These are phyloP conservation scores for Drosophila lini DNA, from an alignment of 1,140 invertebrate species.

Conservation along the genomic window DNA sequence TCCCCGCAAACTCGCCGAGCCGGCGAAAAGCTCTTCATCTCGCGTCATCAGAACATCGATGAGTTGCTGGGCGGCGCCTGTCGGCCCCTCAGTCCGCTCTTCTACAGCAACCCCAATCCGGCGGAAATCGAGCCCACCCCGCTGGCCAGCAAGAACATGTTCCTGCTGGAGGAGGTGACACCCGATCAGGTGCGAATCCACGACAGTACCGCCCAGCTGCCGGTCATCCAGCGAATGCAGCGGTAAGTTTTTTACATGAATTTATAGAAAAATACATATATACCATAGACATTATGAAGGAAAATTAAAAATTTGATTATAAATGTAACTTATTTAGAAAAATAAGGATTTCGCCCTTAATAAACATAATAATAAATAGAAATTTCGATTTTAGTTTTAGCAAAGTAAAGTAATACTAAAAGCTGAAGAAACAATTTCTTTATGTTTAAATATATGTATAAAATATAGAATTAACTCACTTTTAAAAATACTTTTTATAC, in stretches of 20 bases:
- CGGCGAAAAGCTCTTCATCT: constrained; percentile 88
- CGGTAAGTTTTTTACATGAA: constrained; percentile 52
- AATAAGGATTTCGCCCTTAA: too few species aligned
- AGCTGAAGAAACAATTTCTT: background rate
- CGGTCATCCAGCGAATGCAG: constrained; percentile 87
- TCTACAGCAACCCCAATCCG: constrained; percentile 62
- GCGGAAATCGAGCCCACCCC: constrained; percentile 29
- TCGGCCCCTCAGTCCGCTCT: constrained; percentile 87
- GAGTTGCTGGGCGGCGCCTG: constrained; percentile 90
- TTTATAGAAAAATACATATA: too few species aligned
- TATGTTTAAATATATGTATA: background rate
- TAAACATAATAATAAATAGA: too few species aligned
- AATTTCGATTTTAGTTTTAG: too few species aligned
- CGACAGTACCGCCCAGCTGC: constrained; percentile 89
- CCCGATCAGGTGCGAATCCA: constrained; percentile 91
- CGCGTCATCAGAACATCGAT: constrained; percentile 92
- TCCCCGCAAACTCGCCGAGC: constrained; percentile 75
- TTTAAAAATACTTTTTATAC: background rate
- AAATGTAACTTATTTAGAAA: too few species aligned
- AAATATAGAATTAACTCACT: background rate
- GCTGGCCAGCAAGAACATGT: constrained; percentile 70
- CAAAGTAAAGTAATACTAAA: too few species aligned
- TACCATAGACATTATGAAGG: too few species aligned
- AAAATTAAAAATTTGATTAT: too few species aligned
- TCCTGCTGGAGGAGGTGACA: constrained; percentile 79